Evolutionary conservation across 2,797 vertebrate species (phyloP), one percentile per base, ranked within the genome.

Genomic region (Acomys russatus): DNA sequence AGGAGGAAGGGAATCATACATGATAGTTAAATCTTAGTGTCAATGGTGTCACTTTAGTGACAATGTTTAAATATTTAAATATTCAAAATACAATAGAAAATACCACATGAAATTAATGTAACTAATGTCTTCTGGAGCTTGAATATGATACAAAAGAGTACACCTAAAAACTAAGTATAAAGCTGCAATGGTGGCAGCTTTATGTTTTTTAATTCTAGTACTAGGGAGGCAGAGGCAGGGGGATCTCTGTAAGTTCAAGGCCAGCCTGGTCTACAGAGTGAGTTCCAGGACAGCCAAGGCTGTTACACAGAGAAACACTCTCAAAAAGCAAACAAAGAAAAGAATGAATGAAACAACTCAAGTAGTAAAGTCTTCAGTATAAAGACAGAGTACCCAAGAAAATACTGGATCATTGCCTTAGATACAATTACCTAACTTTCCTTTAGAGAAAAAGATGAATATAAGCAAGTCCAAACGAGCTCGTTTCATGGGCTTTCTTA

Each of bases 31-130:
- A 90, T 15, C 44, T 44, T 44, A 44, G 44, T 44, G 44, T 44
- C 44, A 44, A 44, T 44, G 44, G 44, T 44, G 44, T 44, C 44
- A 44, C 44, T 4, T 44, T 44, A 44, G 80, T 35, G 66, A 44
- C 22, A 89, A 82, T 38, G 25, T 64, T 80, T 89, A 79, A 94
- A 87, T 92, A 66, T 64, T 80, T 89, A 79, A 94, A 87, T 92
- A 66, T 64, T 87, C 7, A 38, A 59, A 63, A 95, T 3, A 59
- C 0, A 66, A 23, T 51, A 78, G 14, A 89, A 88, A 92, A 86
- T 61, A 78, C 0, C 4, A 84, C 11, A 88, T 49, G 12, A 82
- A 89, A 86, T 9, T 49, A 93, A 56, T 56, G 68, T 22, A 70
- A 88, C 25, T 74, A 78, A n/a, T 38, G 80, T 79, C 84, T 92